Evolutionary conservation across 1,140 invertebrate species (phyloP).

Genomic region (Drosophila persimilis): DNA sequence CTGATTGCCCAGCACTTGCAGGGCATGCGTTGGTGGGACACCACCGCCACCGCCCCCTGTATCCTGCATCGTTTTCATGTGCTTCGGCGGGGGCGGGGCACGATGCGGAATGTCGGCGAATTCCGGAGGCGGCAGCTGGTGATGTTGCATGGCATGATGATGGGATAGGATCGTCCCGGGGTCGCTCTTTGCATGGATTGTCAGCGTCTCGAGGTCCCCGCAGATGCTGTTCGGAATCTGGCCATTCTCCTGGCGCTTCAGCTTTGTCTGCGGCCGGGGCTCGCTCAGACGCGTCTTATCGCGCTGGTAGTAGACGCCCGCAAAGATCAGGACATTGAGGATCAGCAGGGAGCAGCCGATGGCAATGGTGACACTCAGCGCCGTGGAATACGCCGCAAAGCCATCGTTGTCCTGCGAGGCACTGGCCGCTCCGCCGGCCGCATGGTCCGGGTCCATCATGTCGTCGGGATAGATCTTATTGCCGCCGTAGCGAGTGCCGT

Average conservation of each 20-base stretch:
- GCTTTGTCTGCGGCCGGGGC: conserved; percentile 84
- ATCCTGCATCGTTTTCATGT: conserved; percentile 86
- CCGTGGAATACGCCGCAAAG: conserved; percentile 93
- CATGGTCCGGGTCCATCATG: conserved; percentile 75
- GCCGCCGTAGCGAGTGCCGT: conserved; percentile 61
- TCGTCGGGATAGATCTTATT: conserved; percentile 72
- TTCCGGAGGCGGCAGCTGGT: conserved; percentile 90
- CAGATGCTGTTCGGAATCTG: conserved; percentile 93
- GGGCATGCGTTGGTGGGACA: conserved; percentile 86
- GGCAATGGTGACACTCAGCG: conserved; percentile 95
- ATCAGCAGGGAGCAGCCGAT: conserved; percentile 95
- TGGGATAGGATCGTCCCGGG: conserved; percentile 87
- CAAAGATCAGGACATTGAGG: conserved; percentile 95
- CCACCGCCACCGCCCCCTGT: conserved; percentile 83
- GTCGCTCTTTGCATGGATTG: conserved; percentile 87
- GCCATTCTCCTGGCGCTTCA: conserved; percentile 91
- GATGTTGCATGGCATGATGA: conserved; percentile 88
- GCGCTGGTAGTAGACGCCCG: conserved; percentile 96
- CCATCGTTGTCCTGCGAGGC: conserved; percentile 89
- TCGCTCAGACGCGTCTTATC: conserved; percentile 91
- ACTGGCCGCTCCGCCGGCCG: conserved; percentile 83
- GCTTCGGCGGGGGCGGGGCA: conserved; percentile 89
- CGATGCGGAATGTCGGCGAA: conserved; percentile 89
- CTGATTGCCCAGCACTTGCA: conserved; percentile 87
- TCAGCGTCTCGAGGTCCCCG: conserved; percentile 89